Percentiles rank a stretch among this genome's conserved stretches.
Evolutionary conservation across 2,888 invertebrate genomes (phyloP).

Genomic region (Theodoxus fluviatilis): DNA sequence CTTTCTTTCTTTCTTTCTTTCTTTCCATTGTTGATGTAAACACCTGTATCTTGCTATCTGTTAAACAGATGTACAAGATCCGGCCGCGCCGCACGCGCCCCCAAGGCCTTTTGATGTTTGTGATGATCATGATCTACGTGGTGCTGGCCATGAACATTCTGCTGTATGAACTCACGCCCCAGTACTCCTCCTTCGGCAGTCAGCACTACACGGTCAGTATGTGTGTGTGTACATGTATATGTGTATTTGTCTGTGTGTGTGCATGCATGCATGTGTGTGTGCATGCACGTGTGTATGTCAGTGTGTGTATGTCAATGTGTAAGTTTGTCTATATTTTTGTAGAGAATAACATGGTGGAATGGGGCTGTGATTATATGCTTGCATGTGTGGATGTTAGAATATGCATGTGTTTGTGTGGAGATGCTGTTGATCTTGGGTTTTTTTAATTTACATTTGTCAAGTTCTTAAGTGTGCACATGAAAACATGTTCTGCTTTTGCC

Average conservation of each 20-base stretch:
- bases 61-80: slow-evolving; percentile 64
- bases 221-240: background rate
- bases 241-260: too few species aligned
- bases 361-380: too few species aligned
- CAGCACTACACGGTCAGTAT: slow-evolving; percentile 60
- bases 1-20: background rate
- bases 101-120: slow-evolving; percentile 65
- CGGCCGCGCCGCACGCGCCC: slow-evolving; percentile 62
- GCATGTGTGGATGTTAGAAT: too few species aligned
- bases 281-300: too few species aligned
- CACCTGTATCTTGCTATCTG: background rate
- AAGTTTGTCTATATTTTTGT: background rate
- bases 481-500: too few species aligned
- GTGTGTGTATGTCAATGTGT: background rate
- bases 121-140: slow-evolving; percentile 64
- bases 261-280: too few species aligned
- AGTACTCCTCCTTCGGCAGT: slow-evolving; percentile 66
- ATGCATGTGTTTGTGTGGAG: too few species aligned
- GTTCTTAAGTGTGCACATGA: too few species aligned
- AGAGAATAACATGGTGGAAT: too few species aligned
- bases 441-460: too few species aligned
- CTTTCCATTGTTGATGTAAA: background rate
- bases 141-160: slow-evolving; percentile 66
- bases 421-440: too few species aligned
- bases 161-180: slow-evolving; percentile 65